Evolutionary conservation across 1,140 invertebrate species (phyloP).

Genomic region (Trinorchestia longiramus): DNA sequence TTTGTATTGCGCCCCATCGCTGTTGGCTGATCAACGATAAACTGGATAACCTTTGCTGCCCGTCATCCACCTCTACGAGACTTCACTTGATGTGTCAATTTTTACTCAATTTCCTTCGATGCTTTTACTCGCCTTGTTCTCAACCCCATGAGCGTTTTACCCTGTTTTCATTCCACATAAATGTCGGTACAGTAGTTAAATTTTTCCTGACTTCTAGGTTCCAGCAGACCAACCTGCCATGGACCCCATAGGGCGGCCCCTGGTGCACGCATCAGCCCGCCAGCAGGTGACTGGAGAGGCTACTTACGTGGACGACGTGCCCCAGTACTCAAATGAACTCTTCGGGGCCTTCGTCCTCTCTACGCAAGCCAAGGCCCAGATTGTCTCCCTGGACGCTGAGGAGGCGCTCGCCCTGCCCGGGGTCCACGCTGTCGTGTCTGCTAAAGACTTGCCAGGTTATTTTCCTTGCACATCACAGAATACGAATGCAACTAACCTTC

Average conservation of each 20-base stretch:
- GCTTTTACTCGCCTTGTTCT: background rate
- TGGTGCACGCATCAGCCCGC: constrained; percentile 69
- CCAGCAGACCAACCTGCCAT: constrained; percentile 74
- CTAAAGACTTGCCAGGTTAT: constrained; percentile 74
- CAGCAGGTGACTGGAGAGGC: constrained; percentile 56
- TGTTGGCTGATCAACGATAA: no score
- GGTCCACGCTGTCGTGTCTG: constrained; percentile 80
- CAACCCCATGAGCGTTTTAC: background rate
- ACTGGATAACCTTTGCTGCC: no score
- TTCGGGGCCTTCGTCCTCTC: constrained; percentile 55
- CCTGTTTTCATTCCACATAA: no score
- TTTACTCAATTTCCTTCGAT: no score
- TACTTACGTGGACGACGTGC: constrained; percentile 57
- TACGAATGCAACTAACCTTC: no score
- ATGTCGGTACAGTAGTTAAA: background rate
- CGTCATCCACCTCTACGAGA: background rate
- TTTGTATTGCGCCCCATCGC: no score
- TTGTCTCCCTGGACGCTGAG: constrained; percentile 80
- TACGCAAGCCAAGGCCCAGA: constrained; percentile 77
- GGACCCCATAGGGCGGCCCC: constrained; percentile 86
- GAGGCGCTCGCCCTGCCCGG: constrained; percentile 78
- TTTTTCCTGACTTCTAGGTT: constrained; percentile 69
- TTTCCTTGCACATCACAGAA: no score
- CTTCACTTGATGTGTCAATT: background rate
- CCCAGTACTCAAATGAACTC: constrained; percentile 48